Conservation (phyloP, 64 coral and sea anemone genomes). For the Montipora capricornis region DNA sequence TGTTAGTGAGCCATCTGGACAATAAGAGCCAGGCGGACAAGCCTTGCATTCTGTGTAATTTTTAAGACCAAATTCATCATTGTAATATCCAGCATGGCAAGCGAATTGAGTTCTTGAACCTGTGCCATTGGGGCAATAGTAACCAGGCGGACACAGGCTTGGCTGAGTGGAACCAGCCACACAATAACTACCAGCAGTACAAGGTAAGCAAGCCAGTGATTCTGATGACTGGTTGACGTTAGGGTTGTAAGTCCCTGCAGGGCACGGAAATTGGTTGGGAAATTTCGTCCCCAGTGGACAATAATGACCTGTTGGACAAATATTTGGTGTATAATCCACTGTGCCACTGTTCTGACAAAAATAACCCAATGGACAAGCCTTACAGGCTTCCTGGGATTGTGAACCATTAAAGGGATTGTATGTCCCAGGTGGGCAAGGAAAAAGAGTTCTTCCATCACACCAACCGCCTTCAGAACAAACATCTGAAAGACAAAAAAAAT, state of each 20-base stretch:
- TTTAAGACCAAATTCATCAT: constrained; percentile 74
- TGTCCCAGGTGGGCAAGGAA: constrained; percentile 84
- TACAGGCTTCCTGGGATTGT: constrained; percentile 65
- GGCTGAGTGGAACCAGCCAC: constrained; percentile 73
- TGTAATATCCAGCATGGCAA: constrained; percentile 92
- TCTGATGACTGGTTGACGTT: constrained; percentile 66
- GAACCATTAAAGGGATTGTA: constrained; percentile 90
- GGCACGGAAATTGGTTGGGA: constrained; percentile 88
- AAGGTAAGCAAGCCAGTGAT: constrained; percentile 76
- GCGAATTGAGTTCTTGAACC: constrained; percentile 80
- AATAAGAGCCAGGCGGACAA: constrained; percentile 91
- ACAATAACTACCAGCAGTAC: constrained; percentile 85
- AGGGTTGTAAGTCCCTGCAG: constrained; percentile 85
- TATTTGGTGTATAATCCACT: constrained; percentile 54
- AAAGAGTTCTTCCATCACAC: constrained; percentile 90
- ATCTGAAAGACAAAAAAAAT: constrained; percentile 54
- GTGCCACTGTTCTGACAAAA: constrained; percentile 87
- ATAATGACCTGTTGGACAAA: constrained; percentile 90
- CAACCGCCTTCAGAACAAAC: constrained; percentile 86
- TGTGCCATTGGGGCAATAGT: constrained; percentile 94
- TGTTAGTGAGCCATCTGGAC: constrained; percentile 88
- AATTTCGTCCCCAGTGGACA: constrained; percentile 91
- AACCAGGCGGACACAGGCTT: constrained; percentile 78
- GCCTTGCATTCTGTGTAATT: constrained; percentile 92
- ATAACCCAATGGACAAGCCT: constrained; percentile 84